Conservation (phyloP, 2,797 vertebrate genomes). For the Malacoctenus gilli region DNA sequence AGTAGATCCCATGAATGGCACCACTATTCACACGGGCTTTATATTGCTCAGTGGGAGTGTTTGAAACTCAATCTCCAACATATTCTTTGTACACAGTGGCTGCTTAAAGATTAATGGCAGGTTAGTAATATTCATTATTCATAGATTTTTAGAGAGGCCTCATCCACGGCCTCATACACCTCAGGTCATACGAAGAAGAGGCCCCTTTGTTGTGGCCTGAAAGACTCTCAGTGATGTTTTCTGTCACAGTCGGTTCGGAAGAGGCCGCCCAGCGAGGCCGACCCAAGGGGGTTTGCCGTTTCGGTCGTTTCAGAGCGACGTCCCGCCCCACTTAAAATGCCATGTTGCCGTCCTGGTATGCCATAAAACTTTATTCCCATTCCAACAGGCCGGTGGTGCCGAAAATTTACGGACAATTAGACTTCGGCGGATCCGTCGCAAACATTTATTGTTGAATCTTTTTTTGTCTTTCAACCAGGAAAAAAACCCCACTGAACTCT, state of each 20-base stretch:
- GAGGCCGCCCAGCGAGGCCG: not conserved
- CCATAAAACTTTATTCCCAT: not conserved
- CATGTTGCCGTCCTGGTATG: slow-evolving; percentile 4
- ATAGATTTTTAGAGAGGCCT: slow-evolving; percentile 76
- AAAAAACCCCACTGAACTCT: not conserved
- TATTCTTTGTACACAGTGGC: slow-evolving; percentile 75
- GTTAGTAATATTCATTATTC: slow-evolving; percentile 85
- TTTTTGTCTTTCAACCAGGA: not conserved
- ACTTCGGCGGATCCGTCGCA: not conserved
- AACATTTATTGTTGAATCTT: not conserved
- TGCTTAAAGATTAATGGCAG: slow-evolving; percentile 83
- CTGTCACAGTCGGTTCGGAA: slow-evolving; percentile 34
- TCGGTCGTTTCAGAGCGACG: slow-evolving; percentile 10
- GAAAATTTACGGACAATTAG: not conserved
- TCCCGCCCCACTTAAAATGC: slow-evolving; percentile 14
- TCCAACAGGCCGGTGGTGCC: not conserved
- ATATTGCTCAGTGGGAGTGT: slow-evolving; percentile 59
- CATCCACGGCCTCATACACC: slow-evolving; percentile 60
- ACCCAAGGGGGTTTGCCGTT: slow-evolving; percentile 9
- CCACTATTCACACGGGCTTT: slow-evolving; percentile 56
- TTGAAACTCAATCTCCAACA: slow-evolving; percentile 77
- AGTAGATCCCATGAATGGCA: slow-evolving; percentile 66
- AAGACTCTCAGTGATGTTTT: slow-evolving; percentile 47
- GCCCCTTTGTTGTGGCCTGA: slow-evolving; percentile 53
- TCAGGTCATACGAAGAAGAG: slow-evolving; percentile 55